phyloP scores from a whole-genome alignment of 2,888 invertebrate genomes.

The Microctonus brassicae region DNA sequence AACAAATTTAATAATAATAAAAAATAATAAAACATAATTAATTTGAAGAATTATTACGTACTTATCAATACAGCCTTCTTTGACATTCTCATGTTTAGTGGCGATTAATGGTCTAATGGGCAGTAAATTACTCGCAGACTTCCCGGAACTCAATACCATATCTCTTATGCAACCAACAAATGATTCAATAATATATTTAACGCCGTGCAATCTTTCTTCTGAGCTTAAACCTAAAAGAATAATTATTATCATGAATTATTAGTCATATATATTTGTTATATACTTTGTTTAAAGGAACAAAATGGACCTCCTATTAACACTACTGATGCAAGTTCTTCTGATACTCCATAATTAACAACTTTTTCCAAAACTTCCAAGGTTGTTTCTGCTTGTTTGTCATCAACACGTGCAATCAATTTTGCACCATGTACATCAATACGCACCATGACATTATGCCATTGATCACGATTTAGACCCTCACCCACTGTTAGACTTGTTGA shows the following conservation, averaged over 20 bases:
- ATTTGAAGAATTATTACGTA: slow-evolving; percentile 50
- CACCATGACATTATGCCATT: slow-evolving; percentile 91
- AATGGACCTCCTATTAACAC: slow-evolving; percentile 92
- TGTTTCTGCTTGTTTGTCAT: slow-evolving; percentile 84
- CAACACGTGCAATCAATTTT: slow-evolving; percentile 87
- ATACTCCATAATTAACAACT: slow-evolving; percentile 88
- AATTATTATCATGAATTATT: background rate
- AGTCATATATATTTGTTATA: background rate
- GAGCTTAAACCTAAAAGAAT: slow-evolving; percentile 76
- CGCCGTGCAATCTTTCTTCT: slow-evolving; percentile 88
- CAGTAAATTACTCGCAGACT: slow-evolving; percentile 85
- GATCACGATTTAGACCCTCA: slow-evolving; percentile 87
- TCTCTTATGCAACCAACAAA: slow-evolving; percentile 93
- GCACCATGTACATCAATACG: slow-evolving; percentile 90
- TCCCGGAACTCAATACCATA: slow-evolving; percentile 87
- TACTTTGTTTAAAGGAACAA: too few relatives aligned
- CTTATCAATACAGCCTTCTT: slow-evolving; percentile 89
- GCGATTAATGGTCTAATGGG: slow-evolving; percentile 88
- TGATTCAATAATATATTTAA: slow-evolving; percentile 92
- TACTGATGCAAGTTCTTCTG: slow-evolving; percentile 87
- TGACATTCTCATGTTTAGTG: slow-evolving; percentile 89
- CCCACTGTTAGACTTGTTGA: slow-evolving; percentile 89
- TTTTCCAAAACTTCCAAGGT: slow-evolving; percentile 86
- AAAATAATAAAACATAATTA: slow-evolving; percentile 1
- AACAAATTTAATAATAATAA: slow-evolving; percentile 3